Base-by-base conservation (phyloP, 2,888 invertebrate genomes). In the Seira musarum region DNA sequence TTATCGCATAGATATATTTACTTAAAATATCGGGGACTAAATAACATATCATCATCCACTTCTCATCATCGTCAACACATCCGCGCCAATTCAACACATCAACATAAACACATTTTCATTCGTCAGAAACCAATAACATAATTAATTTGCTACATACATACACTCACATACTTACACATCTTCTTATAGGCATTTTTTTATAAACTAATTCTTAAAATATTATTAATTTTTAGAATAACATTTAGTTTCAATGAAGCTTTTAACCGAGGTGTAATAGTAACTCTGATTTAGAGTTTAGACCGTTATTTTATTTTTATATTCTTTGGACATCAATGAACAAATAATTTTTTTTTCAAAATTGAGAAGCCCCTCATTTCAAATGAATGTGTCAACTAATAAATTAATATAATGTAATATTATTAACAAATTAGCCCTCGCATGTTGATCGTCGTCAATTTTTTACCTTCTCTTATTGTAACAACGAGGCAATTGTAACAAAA, bases 401-500 rank as follows among this genome's bases (percentile, higher is more conserved):
- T 40, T 21, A 40, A 49, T 6, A 49, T 15, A 67, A 21, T 15
- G 25, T 60, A 60, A 24, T 21, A 21, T 8, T 60, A 60, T 6
- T 24, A 17, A 69, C 17, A 70, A 35, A 70, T 10, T 30, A 60
- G n/a, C n/a, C n/a, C n/a, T n/a, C n/a, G n/a, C n/a, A n/a, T n/a
- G n/a, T n/a, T n/a, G n/a, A n/a, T n/a, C n/a, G n/a, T n/a, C n/a
- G n/a, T n/a, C n/a, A n/a, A n/a, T n/a, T n/a, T n/a, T n/a, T n/a
- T n/a, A n/a, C n/a, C n/a, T n/a, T n/a, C n/a, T n/a, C n/a, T 35
- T 35, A 68, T 3, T 79, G 79, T 79, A 79, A 73, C 79, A 79
- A 68, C 73, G 63, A 73, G 79, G 57, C 79, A 79, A 73, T 73
- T 79, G 79, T 79, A 79, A 69, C 30, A 67, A 72, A 63, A 72